Evolutionary conservation across 2,797 vertebrate species (phyloP).

Genomic region (Schizothorax lantsangensis): DNA sequence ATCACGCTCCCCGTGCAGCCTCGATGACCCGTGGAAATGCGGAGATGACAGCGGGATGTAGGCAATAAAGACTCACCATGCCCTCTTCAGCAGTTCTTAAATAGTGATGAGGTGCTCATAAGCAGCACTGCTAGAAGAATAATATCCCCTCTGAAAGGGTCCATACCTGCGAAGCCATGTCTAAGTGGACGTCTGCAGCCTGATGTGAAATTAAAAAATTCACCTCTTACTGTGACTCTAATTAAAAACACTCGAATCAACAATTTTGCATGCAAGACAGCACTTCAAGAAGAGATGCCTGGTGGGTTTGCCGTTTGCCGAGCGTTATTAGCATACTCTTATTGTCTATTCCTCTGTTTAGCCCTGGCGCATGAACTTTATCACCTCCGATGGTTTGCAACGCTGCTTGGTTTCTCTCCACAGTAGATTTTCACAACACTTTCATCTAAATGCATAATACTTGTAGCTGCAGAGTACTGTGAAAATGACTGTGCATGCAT

Average conservation of each 20-base stretch:
- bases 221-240: slow-evolving; percentile 62
- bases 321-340: slow-evolving; percentile 40
- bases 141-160: slow-evolving; percentile 36
- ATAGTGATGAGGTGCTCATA: slow-evolving; percentile 52
- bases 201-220: slow-evolving; percentile 56
- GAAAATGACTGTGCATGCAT: slow-evolving; percentile 8
- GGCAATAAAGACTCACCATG: slow-evolving; percentile 47
- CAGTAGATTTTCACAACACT: slow-evolving; percentile 2
- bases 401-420: not conserved
- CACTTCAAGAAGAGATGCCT: slow-evolving; percentile 39
- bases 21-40: slow-evolving; percentile 37
- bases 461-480: not conserved
- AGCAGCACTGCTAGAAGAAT: slow-evolving; percentile 23
- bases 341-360: slow-evolving; percentile 45
- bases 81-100: slow-evolving; percentile 46
- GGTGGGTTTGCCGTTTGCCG: slow-evolving; percentile 34
- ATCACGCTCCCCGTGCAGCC: slow-evolving; percentile 8
- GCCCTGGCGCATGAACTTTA: slow-evolving; percentile 8
- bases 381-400: slow-evolving; percentile 9
- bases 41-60: slow-evolving; percentile 19
- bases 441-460: slow-evolving; percentile 40
- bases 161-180: slow-evolving; percentile 33
- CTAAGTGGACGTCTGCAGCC: slow-evolving; percentile 45
- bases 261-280: slow-evolving; percentile 45
- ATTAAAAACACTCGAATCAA: slow-evolving; percentile 64